Conservation (phyloP, 2,797 vertebrate genomes). For the Gymnopithys bicolor region DNA sequence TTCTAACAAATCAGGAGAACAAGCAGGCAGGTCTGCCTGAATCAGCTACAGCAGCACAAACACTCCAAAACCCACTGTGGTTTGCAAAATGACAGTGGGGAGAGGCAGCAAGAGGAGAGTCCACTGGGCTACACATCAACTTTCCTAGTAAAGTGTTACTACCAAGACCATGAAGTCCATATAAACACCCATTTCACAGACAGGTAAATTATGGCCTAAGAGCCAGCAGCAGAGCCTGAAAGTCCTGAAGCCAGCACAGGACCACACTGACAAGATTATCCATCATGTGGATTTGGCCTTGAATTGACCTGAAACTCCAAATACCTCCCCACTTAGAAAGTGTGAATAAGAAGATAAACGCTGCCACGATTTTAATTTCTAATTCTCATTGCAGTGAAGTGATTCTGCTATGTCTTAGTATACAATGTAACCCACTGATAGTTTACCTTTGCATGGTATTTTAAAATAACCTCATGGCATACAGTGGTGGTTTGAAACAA, state of each 20-base stretch:
- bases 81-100: neutral
- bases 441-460: neutral
- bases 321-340: neutral
- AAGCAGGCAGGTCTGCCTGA: neutral
- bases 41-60: constrained; percentile 26
- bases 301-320: constrained; percentile 21
- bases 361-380: constrained; percentile 10
- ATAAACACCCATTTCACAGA: neutral
- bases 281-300: neutral
- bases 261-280: neutral
- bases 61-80: neutral
- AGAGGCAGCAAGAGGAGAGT: neutral
- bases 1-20: neutral
- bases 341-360: neutral
- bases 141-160: neutral
- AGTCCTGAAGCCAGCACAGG: neutral
- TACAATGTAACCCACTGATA: neutral
- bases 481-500: neutral
- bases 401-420: neutral
- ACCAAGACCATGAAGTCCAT: neutral
- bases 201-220: neutral
- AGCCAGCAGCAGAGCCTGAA: neutral
- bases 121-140: neutral
- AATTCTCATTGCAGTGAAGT: neutral
- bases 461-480: neutral